These are phyloP conservation scores for Scaptomyza graminum DNA, from an alignment of 1,140 invertebrate species.

Conservation along the genomic window DNA sequence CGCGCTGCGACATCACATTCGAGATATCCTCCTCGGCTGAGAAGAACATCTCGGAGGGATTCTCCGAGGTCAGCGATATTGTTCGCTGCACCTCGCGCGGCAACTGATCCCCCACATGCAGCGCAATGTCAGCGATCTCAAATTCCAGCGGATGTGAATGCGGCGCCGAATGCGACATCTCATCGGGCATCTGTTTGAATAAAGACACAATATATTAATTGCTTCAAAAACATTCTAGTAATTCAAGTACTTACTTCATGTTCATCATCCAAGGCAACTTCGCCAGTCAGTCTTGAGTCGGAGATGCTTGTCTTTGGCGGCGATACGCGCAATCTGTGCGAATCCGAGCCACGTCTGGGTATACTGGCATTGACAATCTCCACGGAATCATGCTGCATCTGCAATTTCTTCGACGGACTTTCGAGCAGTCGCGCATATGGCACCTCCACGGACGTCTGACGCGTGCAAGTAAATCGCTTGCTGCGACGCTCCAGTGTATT, in stretches of 20 bases:
- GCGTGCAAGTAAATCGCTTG: slow-evolving; percentile 74
- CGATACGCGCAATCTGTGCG: slow-evolving; percentile 85
- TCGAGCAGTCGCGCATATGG: slow-evolving; percentile 92
- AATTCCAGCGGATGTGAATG: slow-evolving; percentile 83
- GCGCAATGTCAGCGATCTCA: slow-evolving; percentile 75
- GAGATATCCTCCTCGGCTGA: slow-evolving; percentile 94
- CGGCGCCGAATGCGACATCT: slow-evolving; percentile 85
- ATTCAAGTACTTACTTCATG: slow-evolving; percentile 52
- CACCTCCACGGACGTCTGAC: slow-evolving; percentile 86
- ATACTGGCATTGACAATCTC: slow-evolving; percentile 81
- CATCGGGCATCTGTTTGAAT: slow-evolving; percentile 72
- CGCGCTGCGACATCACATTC: slow-evolving; percentile 78
- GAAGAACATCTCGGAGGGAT: slow-evolving; percentile 95
- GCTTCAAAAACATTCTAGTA: background rate
- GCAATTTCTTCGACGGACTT: slow-evolving; percentile 84
- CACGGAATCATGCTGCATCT: slow-evolving; percentile 64
- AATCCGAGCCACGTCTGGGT: slow-evolving; percentile 88
- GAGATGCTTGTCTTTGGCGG: slow-evolving; percentile 89
- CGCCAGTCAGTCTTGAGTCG: slow-evolving; percentile 91
- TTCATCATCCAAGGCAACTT: slow-evolving; percentile 80
- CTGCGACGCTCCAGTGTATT: slow-evolving; percentile 75
- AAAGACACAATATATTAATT: background rate
- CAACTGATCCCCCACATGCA: slow-evolving; percentile 64
- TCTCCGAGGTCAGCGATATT: slow-evolving; percentile 93
- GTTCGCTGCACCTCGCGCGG: slow-evolving; percentile 89